Base-by-base conservation (phyloP, 2,888 invertebrate species). In the Neoaliturus tenellus region DNA sequence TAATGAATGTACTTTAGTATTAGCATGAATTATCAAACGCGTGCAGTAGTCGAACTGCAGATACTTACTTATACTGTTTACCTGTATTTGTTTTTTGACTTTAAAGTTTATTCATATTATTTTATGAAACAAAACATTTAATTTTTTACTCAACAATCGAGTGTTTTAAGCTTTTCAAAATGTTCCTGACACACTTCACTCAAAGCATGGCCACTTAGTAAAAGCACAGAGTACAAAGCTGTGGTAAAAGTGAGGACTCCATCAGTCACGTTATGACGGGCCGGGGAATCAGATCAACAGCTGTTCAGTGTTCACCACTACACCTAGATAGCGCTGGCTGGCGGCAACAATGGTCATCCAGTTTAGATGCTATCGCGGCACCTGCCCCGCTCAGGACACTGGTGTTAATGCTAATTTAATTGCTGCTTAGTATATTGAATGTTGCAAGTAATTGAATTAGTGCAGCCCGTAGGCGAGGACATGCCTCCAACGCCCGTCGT, bases 341-440 rank as follows among this genome's bases (percentile, higher is more conserved):
- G 41, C 39, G 48, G 17, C 75, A 55, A n/a, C 44, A 28, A 75
- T 25, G 55, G 23, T 75, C 75, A 25, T 55, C 78, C 33, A 55
- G 78, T 31, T 35, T 41, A 75, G 78, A 55, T 55, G 28, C 4
- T 14, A 55, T 78, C 78, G 28, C 39, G 17, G 20, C 71, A 39
- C 71, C 67, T 39, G 71, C 71, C 75, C n/a, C 71, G 41, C 6
- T 6, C 75, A 44, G 12, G 44, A 44, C 44, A 75, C 75, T 41
- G 41, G 44, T 75, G 75, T 75, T 75, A 28, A 75, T 75, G 75
- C 48, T 75, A 75, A 75, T 75, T 75, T 48, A 75, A 75, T 75
- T 75, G 75, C 75, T 23, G 48, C 75, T 44, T 28, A 20, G 75
- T 48, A 44, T 75, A 75, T 75, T 48, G 75, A 44, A 75, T 44